These are phyloP conservation scores for Galendromus occidentalis DNA, from an alignment of 1,140 invertebrate species.

Conservation along the genomic window DNA sequence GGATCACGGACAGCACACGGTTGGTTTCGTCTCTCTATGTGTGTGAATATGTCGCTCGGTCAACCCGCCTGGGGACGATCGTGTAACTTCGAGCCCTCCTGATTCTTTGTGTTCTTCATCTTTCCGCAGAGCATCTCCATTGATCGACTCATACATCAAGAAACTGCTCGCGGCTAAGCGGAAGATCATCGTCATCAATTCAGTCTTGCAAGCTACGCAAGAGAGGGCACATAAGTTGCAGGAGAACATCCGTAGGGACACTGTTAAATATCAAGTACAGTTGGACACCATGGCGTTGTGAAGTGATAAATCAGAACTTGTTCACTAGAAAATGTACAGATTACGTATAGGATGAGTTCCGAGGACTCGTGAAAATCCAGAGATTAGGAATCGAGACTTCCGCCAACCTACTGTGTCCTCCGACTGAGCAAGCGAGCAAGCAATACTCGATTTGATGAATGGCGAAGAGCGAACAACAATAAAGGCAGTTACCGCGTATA, in stretches of 20 bases:
- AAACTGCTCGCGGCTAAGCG: not conserved
- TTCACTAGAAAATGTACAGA: no score
- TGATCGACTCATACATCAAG: slow-evolving; percentile 9
- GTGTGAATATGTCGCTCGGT: not conserved
- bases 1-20: slow-evolving; percentile 6
- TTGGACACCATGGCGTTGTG: not conserved
- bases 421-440: no score
- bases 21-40: not conserved
- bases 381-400: no score
- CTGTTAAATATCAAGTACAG: slow-evolving; percentile 1
- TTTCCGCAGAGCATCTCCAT: not conserved
- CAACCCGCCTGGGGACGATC: not conserved
- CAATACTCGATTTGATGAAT: no score
- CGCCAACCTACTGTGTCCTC: no score
- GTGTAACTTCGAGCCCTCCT: not conserved
- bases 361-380: no score
- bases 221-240: slow-evolving; percentile 10
- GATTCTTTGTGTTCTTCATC: not conserved
- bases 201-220: not conserved
- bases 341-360: no score
- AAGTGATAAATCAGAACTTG: no score
- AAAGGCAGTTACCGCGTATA: no score
- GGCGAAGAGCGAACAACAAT: no score
- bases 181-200: slow-evolving; percentile 7
- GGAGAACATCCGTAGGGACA: slow-evolving; percentile 1